Base-by-base conservation (phyloP, 2,888 invertebrate genomes). In the Ophion costatus region DNA sequence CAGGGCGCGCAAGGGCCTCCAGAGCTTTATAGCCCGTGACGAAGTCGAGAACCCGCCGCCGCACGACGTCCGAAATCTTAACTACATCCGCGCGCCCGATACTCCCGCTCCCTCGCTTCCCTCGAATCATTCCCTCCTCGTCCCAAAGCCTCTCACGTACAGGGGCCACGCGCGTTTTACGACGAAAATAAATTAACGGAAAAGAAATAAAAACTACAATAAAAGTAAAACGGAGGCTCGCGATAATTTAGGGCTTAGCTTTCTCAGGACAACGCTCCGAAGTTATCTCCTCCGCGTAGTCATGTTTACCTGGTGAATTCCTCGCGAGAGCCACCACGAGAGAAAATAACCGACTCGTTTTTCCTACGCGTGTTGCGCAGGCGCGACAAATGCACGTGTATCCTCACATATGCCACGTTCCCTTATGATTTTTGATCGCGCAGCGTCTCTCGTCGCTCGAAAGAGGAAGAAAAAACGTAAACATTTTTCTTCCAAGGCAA, bases 1-100 rank as follows among this genome's bases (percentile, higher is more conserved):
- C 57, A 61, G 67, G 17, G n/a, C 38, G 20, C 29, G 17, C 22
- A n/a, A 38, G 71, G 45, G 76, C 80, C 77, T 74, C 76, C 69
- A 4, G 42, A 59, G 56, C 77, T 84, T 84, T 84, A 84, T 84
- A 74, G 80, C 77, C 84, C 80, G 78, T 81, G 84, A 78, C 84
- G 81, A 74, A 81, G 74, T 70, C n/a, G n/a, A 14, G 71, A 56
- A 73, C 64, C 20, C 29, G 73, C 51, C 38, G 38, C 38, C 38
- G 1, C 38, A 9, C 38, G 38, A 9, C 56, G 5, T 17, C 11
- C 22, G 42, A 33, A 45, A 80, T 74, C 67, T 29, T 57, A 57
- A 10, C 73, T 38, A 38, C 38, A 38, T 38, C 38, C 38, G 38
- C 38, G 38, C 6, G 9, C 22, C 20, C 42, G n/a, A 38, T 38